These are phyloP conservation scores for Emys orbicularis DNA, from an alignment of 2,797 vertebrate genomes.

Conservation along the genomic window DNA sequence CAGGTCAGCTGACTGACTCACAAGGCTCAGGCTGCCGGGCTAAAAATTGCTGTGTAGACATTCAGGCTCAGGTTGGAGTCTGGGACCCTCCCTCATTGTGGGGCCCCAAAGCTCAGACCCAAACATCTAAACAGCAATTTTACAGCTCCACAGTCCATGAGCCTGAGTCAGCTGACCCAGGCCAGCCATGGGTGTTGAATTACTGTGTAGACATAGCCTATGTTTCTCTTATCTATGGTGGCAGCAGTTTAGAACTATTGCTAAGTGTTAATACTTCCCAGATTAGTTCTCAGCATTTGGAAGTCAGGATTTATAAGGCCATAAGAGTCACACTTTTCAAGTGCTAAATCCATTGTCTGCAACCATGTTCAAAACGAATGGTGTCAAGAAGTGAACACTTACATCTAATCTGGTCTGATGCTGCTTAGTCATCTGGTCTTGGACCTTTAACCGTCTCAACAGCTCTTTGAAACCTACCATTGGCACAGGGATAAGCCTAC, in stretches of 20 bases:
- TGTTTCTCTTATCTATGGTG: not conserved
- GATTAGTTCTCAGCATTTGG: not conserved
- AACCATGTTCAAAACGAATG: not conserved
- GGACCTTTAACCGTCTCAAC: conserved; percentile 93
- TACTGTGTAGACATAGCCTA: not conserved
- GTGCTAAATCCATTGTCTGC: not conserved
- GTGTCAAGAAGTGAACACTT: conserved; percentile 68
- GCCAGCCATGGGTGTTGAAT: not conserved
- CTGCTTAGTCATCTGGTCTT: conserved; percentile 99
- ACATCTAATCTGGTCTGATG: conserved; percentile 98
- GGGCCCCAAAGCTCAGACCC: too few species aligned
- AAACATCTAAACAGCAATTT: not conserved
- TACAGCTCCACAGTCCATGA: not conserved
- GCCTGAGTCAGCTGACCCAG: too few species aligned
- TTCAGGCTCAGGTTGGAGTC: too few species aligned
- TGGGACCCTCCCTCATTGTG: too few species aligned
- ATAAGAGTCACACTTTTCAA: rapidly evolving
- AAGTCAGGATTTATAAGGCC: not conserved
- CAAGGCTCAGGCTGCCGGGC: not conserved
- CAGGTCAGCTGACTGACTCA: not conserved
- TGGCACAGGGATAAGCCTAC: conserved; percentile 95
- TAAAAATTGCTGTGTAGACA: too few species aligned
- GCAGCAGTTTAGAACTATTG: not conserved
- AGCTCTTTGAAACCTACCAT: conserved; percentile 99
- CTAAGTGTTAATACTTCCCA: rapidly evolving